Conservation (phyloP, 2,113 vertebrate genomes). For the Sciurus niger region DNA sequence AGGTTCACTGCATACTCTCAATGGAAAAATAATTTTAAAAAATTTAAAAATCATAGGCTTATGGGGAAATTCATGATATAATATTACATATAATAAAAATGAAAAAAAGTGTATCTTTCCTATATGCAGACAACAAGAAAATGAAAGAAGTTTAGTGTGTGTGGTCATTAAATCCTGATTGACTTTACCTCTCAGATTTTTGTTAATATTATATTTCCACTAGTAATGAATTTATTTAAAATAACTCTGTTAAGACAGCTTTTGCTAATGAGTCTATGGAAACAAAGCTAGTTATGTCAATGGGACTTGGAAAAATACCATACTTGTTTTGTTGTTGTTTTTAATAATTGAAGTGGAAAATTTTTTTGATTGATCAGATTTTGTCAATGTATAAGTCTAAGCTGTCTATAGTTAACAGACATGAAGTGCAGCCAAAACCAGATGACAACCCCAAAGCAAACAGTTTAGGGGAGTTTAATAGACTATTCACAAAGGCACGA, state of each 20-base stretch:
- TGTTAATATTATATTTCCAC: conserved; percentile 26
- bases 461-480: not conserved
- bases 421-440: not conserved
- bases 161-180: conserved; percentile 38
- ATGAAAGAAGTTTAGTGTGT: conserved; percentile 25
- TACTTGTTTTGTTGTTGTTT: conserved; percentile 14
- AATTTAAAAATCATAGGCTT: conserved; percentile 48
- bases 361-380: not conserved
- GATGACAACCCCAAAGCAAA: not conserved
- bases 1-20: conserved; percentile 43
- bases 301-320: conserved; percentile 10
- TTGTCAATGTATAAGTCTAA: not conserved
- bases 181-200: conserved; percentile 30
- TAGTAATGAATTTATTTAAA: conserved; percentile 35
- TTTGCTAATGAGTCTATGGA: conserved; percentile 10
- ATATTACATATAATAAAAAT: conserved; percentile 35
- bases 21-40: conserved; percentile 47
- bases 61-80: conserved; percentile 44
- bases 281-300: conserved; percentile 5
- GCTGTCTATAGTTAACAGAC: not conserved
- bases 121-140: conserved; percentile 8
- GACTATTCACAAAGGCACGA: not conserved
- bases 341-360: not conserved
- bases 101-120: conserved; percentile 44
- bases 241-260: conserved; percentile 49